These are phyloP conservation scores for Mastomys natalensis DNA, from an alignment of 2,113 vertebrate species.

Conservation along the genomic window DNA sequence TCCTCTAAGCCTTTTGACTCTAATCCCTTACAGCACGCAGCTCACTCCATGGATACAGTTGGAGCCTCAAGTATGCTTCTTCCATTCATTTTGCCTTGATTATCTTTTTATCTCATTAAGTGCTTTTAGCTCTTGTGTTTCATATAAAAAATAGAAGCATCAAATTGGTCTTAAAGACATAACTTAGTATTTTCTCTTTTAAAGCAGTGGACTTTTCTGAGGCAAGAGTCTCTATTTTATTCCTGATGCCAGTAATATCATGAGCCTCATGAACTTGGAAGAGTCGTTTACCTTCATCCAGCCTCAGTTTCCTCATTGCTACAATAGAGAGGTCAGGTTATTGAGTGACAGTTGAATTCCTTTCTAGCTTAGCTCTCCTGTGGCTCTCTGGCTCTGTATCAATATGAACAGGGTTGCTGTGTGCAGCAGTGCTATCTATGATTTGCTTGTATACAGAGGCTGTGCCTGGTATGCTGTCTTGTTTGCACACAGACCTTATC, in stretches of 20 bases:
- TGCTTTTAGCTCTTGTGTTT: not conserved
- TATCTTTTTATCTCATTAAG: conserved; percentile 73
- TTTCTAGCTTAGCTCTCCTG: not conserved
- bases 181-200: conserved; percentile 1
- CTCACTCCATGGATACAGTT: not conserved
- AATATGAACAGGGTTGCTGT: not conserved
- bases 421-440: not conserved
- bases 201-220: not conserved
- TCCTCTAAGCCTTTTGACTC: conserved; percentile 48
- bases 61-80: not conserved
- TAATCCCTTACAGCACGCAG: conserved; percentile 2
- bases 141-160: not conserved
- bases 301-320: conserved; percentile 23
- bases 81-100: conserved; percentile 28
- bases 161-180: conserved; percentile 13
- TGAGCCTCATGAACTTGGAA: not conserved
- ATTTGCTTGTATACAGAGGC: not conserved
- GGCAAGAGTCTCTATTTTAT: not conserved
- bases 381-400: not conserved
- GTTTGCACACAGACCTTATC: not conserved
- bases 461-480: not conserved
- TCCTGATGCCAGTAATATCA: not conserved
- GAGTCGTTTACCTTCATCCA: not conserved
- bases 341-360: too few species aligned
- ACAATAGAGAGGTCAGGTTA: not conserved